These are phyloP conservation scores for Actinia equina DNA, from an alignment of 64 coral and sea anemone species.

Conservation along the genomic window DNA sequence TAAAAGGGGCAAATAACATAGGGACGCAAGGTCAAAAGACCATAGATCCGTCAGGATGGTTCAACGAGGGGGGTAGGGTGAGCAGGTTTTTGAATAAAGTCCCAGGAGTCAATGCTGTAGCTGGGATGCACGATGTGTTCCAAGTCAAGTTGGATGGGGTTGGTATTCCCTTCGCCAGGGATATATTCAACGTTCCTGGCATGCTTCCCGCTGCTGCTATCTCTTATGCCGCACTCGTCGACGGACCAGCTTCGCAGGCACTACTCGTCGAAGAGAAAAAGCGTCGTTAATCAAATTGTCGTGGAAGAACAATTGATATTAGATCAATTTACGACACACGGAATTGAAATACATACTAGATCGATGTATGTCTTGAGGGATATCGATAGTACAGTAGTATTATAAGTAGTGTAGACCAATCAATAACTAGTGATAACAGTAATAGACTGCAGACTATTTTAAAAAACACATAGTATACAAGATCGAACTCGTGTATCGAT, in stretches of 20 bases:
- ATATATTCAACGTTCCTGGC: slow-evolving; percentile 11
- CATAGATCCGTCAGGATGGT: background rate
- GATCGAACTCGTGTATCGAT: no score
- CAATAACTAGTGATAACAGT: no score
- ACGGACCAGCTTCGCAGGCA: slow-evolving; percentile 11
- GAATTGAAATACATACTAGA: background rate
- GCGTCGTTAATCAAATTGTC: background rate
- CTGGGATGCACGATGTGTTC: slow-evolving; percentile 19
- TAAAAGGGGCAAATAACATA: slow-evolving; percentile 12
- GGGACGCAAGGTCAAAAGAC: slow-evolving; percentile 2
- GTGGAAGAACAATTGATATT: background rate
- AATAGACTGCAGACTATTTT: no score
- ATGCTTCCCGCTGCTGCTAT: slow-evolving; percentile 6
- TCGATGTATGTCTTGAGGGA: no score
- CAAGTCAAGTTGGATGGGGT: slow-evolving; percentile 14
- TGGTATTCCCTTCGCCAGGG: background rate
- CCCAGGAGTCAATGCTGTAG: slow-evolving; percentile 5
- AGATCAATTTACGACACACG: background rate
- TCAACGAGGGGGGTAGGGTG: slow-evolving; percentile 5
- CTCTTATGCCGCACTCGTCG: background rate
- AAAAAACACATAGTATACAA: no score
- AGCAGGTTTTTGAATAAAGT: slow-evolving; percentile 20
- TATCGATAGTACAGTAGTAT: no score
- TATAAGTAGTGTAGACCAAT: no score
- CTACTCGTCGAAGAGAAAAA: slow-evolving; percentile 1